Conservation (phyloP, 1,140 invertebrate genomes). For the Gryon sp. region DNA sequence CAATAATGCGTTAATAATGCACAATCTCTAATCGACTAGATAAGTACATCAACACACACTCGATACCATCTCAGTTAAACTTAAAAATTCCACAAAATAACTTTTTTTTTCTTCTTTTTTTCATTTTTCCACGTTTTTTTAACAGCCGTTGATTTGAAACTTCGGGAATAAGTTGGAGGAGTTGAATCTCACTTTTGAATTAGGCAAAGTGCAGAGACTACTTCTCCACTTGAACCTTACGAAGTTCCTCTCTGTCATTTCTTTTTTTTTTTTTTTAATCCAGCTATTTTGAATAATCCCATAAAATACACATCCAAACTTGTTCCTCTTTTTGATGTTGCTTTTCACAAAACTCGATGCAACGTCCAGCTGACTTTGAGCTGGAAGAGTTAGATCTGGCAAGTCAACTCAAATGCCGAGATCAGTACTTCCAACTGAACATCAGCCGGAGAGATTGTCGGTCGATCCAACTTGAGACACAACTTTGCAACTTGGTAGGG, state of each 20-base stretch:
- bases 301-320: no score
- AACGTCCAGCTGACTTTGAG: slow-evolving; percentile 77
- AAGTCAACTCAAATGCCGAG: slow-evolving; percentile 81
- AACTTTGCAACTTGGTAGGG: no score
- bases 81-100: no score
- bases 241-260: no score
- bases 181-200: slow-evolving; percentile 86
- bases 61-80: no score
- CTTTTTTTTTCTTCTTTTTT: no score
- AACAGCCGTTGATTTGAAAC: slow-evolving; percentile 52
- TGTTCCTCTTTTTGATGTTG: no score
- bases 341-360: no score
- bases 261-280: no score
- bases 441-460: slow-evolving; percentile 61
- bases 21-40: slow-evolving; percentile 4
- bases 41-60: not conserved
- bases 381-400: slow-evolving; percentile 91
- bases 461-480: not conserved
- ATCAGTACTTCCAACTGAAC: slow-evolving; percentile 86
- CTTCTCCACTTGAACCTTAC: slow-evolving; percentile 85
- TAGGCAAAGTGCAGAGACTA: slow-evolving; percentile 84
- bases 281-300: no score
- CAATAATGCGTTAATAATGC: slow-evolving; percentile 14
- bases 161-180: slow-evolving; percentile 86
- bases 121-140: no score